phyloP scores from a whole-genome alignment of 2,888 invertebrate genomes.

The Heteromurus nitidus region DNA sequence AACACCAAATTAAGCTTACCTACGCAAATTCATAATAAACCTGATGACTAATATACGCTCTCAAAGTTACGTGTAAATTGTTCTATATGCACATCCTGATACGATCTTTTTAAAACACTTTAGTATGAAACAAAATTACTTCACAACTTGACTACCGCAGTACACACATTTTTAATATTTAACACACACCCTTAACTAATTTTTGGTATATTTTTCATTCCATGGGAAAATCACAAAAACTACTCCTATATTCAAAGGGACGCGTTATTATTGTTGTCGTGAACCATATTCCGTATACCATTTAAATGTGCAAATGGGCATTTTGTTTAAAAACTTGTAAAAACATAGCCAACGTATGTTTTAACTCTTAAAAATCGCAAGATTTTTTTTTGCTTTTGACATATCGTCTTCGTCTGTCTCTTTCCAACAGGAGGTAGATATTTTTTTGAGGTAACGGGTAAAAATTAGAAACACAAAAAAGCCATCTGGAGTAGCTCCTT shows the following conservation, averaged over 20 bases:
- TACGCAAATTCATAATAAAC: background rate
- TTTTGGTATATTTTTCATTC: slow-evolving; percentile 15
- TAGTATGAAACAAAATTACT: too few species aligned
- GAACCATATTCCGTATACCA: slow-evolving; percentile 27
- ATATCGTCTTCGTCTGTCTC: background rate
- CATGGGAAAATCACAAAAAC: background rate
- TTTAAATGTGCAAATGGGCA: slow-evolving; percentile 51
- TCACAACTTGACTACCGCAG: too few species aligned
- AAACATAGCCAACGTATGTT: background rate
- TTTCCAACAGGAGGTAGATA: slow-evolving; percentile 16
- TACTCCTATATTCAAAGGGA: too few species aligned
- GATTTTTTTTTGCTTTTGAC: background rate
- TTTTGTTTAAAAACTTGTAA: slow-evolving; percentile 17
- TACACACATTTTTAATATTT: background rate
- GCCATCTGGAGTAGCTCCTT: too few species aligned
- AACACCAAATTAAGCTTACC: too few species aligned
- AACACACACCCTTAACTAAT: slow-evolving; percentile 3
- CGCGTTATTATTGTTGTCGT: background rate
- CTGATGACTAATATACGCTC: background rate
- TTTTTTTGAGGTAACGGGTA: slow-evolving; percentile 18
- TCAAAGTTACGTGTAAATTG: background rate
- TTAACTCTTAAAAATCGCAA: background rate
- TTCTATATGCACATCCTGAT: background rate
- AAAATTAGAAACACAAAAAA: background rate
- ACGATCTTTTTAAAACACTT: background rate